These are phyloP conservation scores for Chesias legatella DNA, from an alignment of 2,888 invertebrate genomes.

Conservation along the genomic window DNA sequence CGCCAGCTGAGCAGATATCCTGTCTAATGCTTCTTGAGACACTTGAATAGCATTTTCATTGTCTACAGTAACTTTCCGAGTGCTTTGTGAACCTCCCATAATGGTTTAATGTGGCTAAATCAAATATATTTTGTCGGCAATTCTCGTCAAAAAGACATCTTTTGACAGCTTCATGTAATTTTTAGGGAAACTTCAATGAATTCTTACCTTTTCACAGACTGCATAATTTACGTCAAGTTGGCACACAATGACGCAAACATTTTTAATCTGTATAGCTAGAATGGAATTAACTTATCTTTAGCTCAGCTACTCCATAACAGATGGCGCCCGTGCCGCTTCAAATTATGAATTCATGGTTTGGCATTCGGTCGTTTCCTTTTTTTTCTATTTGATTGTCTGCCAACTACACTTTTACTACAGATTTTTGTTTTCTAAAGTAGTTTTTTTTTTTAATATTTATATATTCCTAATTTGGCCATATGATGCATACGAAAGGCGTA, in stretches of 20 bases:
- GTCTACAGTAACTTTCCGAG: slow-evolving; percentile 72
- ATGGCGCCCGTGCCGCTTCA: slow-evolving; percentile 21
- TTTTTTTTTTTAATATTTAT: too few species aligned
- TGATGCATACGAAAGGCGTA: too few species aligned
- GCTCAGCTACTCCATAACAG: slow-evolving; percentile 27
- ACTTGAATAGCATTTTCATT: slow-evolving; percentile 75
- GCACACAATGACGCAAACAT: too few species aligned
- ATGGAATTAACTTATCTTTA: neutral
- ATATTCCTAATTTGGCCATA: too few species aligned
- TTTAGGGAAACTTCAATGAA: slow-evolving; percentile 3
- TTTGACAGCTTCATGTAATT: slow-evolving; percentile 37
- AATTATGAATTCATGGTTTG: too few species aligned
- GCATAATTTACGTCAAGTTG: too few species aligned
- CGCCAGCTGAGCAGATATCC: slow-evolving; percentile 67
- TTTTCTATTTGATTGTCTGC: too few species aligned
- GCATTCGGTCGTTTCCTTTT: too few species aligned
- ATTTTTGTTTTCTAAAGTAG: too few species aligned
- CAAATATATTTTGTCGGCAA: slow-evolving; percentile 60
- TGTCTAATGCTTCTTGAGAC: slow-evolving; percentile 71
- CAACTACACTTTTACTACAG: too few species aligned
- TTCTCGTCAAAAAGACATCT: slow-evolving; percentile 70
- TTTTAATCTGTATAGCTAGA: too few species aligned
- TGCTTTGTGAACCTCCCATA: slow-evolving; percentile 82
- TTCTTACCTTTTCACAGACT: neutral
- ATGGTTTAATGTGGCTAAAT: slow-evolving; percentile 34